Percentiles rank a stretch among this genome's conserved stretches.
Conservation (phyloP, 2,113 vertebrate genomes). For the Monopterus albus region DNA sequence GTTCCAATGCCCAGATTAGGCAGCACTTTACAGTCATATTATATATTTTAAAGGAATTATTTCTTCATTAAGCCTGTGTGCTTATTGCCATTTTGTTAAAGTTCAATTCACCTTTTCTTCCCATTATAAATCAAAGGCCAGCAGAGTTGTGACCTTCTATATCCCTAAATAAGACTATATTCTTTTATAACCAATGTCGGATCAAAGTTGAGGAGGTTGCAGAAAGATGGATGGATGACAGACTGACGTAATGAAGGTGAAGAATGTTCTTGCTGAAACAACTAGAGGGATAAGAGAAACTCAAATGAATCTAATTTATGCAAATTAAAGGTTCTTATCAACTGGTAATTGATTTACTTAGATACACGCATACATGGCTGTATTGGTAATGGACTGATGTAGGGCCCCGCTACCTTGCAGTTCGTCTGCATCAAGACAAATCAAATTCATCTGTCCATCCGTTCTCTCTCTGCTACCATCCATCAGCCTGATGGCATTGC, state of each 20-base stretch:
- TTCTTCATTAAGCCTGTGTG: not conserved
- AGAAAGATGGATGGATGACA: not conserved
- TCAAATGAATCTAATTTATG: conserved; percentile 70
- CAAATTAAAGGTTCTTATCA: conserved; percentile 77
- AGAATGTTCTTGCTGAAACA: conserved; percentile 13
- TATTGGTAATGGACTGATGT: conserved; percentile 42
- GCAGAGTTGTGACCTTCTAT: not conserved
- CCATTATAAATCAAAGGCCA: not conserved
- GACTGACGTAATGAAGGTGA: conserved; percentile 32
- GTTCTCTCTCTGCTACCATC: conserved; percentile 70
- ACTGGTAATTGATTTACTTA: conserved; percentile 80
- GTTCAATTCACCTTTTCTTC: conserved; percentile 5
- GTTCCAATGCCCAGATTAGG: not conserved
- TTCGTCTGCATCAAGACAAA: conserved; percentile 71
- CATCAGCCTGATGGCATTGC: conserved; percentile 77
- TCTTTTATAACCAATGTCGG: conserved; percentile 37
- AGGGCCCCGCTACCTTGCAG: conserved; percentile 26
- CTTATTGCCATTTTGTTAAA: too few relatives aligned
- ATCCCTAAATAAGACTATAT: conserved; percentile 8
- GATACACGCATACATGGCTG: conserved; percentile 56
- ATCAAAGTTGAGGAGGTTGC: conserved; percentile 26
- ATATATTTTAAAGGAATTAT: not conserved
- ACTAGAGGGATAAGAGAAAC: too few relatives aligned
- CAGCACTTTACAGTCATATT: not conserved
- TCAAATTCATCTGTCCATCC: conserved; percentile 77